Conservation (phyloP, 1,140 invertebrate species). For the Drosophila mayri region DNA sequence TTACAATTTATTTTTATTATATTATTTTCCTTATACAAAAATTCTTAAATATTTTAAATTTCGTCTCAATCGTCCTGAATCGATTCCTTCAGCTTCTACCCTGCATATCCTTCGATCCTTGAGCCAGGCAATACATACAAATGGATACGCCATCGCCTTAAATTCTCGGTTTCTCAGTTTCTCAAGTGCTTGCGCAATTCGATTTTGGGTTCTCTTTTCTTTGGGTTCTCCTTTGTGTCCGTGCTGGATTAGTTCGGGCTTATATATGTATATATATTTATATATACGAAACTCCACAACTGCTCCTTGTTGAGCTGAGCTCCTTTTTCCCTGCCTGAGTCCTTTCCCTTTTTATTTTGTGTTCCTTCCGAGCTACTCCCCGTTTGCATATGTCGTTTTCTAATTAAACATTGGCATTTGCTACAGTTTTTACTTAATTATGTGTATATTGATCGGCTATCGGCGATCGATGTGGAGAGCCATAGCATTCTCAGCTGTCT, state of each 20-base stretch:
- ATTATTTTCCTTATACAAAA: neutral
- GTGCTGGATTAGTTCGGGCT: conserved; percentile 62
- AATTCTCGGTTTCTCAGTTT: conserved; percentile 29
- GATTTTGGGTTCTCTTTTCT: conserved; percentile 32
- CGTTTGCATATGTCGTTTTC: conserved; percentile 75
- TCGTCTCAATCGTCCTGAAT: neutral
- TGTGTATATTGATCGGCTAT: conserved; percentile 49
- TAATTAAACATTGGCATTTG: conserved; percentile 74
- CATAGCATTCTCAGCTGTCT: conserved; percentile 41
- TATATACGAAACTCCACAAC: conserved; percentile 57
- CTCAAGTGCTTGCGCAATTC: conserved; percentile 76
- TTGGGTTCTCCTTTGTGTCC: conserved; percentile 32
- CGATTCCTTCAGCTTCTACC: conserved; percentile 18
- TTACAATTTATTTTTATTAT: no score
- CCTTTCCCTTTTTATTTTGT: conserved; percentile 43
- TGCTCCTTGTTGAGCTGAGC: conserved; percentile 25
- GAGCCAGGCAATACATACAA: conserved; percentile 10
- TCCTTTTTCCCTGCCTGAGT: conserved; percentile 23
- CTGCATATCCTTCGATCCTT: conserved; percentile 12
- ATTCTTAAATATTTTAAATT: neutral
- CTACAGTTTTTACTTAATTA: conserved; percentile 64
- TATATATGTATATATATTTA: conserved; percentile 50
- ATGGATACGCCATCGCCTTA: conserved; percentile 21
- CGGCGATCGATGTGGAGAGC: conserved; percentile 27
- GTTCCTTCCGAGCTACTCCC: neutral